Evolutionary conservation across 2,888 invertebrate species (phyloP).

Genomic region (Desoria tigrina): DNA sequence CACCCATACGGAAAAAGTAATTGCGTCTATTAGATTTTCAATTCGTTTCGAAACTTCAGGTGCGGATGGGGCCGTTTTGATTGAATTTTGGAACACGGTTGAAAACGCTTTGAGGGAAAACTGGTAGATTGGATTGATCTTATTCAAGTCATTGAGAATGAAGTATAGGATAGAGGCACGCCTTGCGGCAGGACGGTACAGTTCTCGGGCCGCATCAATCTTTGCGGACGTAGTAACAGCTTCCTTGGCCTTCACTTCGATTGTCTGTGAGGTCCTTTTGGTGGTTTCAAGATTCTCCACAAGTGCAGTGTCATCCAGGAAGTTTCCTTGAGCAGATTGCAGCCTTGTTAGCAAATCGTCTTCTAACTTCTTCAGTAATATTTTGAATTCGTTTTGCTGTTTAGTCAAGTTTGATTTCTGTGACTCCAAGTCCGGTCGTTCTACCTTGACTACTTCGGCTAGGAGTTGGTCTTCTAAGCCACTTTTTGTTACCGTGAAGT

Average conservation of each 20-base stretch:
- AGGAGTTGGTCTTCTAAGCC: constrained; percentile 93
- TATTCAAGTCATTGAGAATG: constrained; percentile 90
- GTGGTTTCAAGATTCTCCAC: constrained; percentile 96
- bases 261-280: constrained; percentile 92
- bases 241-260: constrained; percentile 88
- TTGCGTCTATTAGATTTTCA: constrained; percentile 87
- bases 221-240: constrained; percentile 87
- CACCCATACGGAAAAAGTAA: constrained; percentile 90
- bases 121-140: constrained; percentile 95
- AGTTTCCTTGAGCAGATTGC: constrained; percentile 90
- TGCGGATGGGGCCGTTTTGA: constrained; percentile 80
- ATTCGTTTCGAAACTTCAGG: constrained; percentile 77
- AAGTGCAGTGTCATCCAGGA: constrained; percentile 88
- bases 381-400: constrained; percentile 96
- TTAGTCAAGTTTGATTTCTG: constrained; percentile 90
- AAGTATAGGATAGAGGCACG: constrained; percentile 92
- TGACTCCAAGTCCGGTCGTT: constrained; percentile 92
- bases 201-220: constrained; percentile 85
- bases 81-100: constrained; percentile 65
- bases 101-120: constrained; percentile 83
- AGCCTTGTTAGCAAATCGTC: constrained; percentile 86
- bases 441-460: constrained; percentile 95
- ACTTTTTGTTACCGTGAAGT: constrained; percentile 94
- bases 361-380: constrained; percentile 86
- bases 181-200: constrained; percentile 87